phyloP scores from a whole-genome alignment of 1,140 invertebrate genomes.

The Helicoverpa armigera region DNA sequence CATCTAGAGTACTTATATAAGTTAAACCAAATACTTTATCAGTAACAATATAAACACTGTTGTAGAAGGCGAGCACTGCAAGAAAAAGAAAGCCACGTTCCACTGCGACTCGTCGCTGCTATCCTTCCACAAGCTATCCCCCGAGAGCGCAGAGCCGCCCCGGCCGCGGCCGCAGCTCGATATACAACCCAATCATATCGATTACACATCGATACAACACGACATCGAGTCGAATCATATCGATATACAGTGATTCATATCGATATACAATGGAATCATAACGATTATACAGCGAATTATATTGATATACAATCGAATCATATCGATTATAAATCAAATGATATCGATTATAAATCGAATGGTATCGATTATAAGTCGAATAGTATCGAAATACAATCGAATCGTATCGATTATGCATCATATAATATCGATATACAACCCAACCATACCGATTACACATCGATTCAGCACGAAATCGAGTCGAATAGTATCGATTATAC shows the following conservation, averaged over 20 bases:
- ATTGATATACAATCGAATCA: not conserved
- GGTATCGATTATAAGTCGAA: not conserved
- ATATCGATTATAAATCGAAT: no score
- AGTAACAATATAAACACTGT: not conserved
- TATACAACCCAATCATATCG: no score
- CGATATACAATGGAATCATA: not conserved
- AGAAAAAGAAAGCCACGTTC: conserved; percentile 61
- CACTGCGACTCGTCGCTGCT: conserved; percentile 61
- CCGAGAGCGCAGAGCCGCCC: conserved; percentile 21
- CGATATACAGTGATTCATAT: no score
- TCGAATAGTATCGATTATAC: no score
- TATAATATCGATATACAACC: not conserved
- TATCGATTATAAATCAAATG: conserved; percentile 5
- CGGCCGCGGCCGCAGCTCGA: no score
- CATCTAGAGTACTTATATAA: no score
- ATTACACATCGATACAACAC: no score
- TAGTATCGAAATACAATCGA: no score
- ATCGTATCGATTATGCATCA: no score
- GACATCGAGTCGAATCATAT: no score
- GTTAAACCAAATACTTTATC: no score
- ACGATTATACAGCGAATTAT: conserved; percentile 2
- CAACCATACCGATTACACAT: not conserved
- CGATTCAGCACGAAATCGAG: not conserved
- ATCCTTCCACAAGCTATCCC: conserved; percentile 57
- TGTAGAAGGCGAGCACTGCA: conserved; percentile 54